Base-by-base conservation (phyloP, 2,888 invertebrate species). In the Cephus spinipes region DNA sequence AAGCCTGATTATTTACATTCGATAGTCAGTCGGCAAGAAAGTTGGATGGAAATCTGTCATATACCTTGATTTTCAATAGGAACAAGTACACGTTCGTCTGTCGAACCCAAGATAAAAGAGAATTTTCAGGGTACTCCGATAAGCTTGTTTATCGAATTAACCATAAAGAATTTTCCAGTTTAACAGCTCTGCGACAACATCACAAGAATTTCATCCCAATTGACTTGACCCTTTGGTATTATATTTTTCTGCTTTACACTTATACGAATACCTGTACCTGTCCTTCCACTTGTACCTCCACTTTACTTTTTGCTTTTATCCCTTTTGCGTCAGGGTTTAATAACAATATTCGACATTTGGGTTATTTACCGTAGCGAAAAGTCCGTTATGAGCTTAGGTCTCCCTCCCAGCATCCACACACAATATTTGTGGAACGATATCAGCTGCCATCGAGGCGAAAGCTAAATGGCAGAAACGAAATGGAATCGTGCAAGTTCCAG, bases 391-490 rank as follows among this genome's bases (percentile, higher is more conserved):
- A 55, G 55, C 55, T 55, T 55, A 55, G 55, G 9, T 55, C 55
- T 23, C 23, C 55, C 55, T 55, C 23, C 23, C 23, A 55, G 55
- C 23, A 55, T 55, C 55, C 55, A 55, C 55, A 55, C 6, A 55
- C 23, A 55, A 55, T 55, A 6, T 55, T 55, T 55, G 55, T 23
- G 55, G 55, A 55, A 23, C 23, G 23, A 23, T 55, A 55, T 23
- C 71, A 31, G 71, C 71, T 33, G 71, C 71, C 71, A 32, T 31
- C 9, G 40, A 76, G 81, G 68, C 33, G 77, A 76, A 74, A 35
- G 79, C 79, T 77, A 76, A 79, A 79, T 79, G 79, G 74, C 75
- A 77, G 79, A 77, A 55, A 35, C 74, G 74, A 77, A 77, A 77
- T 75, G 77, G 77, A 79, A 77, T 74, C 31, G 23, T 23, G 71